Evolutionary conservation across 2,888 invertebrate species (phyloP), one percentile per base, ranked within the genome.

Genomic region (Phorcus lineatus): DNA sequence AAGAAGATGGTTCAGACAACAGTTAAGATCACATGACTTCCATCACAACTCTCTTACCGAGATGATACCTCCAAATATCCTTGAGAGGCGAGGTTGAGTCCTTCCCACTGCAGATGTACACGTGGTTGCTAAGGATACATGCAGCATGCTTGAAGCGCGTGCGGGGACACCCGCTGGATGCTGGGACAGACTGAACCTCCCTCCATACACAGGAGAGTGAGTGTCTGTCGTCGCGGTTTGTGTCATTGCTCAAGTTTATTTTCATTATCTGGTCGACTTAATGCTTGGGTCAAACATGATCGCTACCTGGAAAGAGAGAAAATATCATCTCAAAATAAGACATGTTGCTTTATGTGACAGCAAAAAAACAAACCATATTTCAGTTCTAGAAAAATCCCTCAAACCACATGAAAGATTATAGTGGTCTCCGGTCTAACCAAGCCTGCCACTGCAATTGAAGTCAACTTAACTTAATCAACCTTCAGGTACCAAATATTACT

Each of bases 131-230:
- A 86, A 96, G 95, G 4, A 88, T 70, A 86, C 97, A 96, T 83
- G 96, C 96, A 77, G 96, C 96, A 94, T 97, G 97, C 94, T 97
- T 97, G 90, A 95, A 95, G 84, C 97, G 95, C n/a, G 95, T 95
- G 70, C 95, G 95, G 77, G 96, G 96, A 52, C 80, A 85, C 1
- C 79, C 78, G 67, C 47, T 79, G 79, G 74, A 36, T 40, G 74
- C 31, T 40, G 70, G 70, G 36, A 70, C 17, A 28, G 76, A 24
- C 28, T 16, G 31, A 31, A 76, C 28, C 55, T 76, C 76, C 55
- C 36, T 53, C 76, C 76, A 76, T 11, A 55, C 54, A 53, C 76
- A 76, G 55, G 70, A 70, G 40, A 70, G 36, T 0, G 28, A 9
- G 11, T 40, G 70, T 70, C 31, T 70, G 16, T 24, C 24, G 16